Percentiles rank a stretch among this genome's conserved stretches.
Conservation (phyloP, 2,113 vertebrate genomes). For the Sceloporus undulatus region DNA sequence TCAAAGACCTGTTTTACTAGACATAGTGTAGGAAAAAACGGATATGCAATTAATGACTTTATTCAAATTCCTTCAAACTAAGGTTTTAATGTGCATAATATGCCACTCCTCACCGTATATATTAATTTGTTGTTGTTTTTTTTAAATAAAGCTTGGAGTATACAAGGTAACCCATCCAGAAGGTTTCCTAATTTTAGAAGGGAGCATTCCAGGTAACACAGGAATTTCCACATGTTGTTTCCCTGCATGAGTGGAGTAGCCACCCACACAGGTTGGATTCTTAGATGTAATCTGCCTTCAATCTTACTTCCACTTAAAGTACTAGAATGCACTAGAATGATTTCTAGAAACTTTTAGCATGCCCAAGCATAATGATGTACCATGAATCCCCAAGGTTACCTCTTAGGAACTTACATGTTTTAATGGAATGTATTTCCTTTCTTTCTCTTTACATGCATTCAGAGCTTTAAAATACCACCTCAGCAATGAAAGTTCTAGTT, state of each 20-base stretch:
- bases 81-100: no score
- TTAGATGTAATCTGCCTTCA: background rate
- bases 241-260: background rate
- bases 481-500: background rate
- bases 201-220: background rate
- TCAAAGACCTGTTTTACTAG: background rate
- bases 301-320: background rate
- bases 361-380: background rate
- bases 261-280: background rate
- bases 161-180: no score
- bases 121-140: no score
- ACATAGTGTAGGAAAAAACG: background rate
- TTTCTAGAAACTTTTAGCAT: background rate
- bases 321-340: background rate
- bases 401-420: background rate
- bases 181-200: background rate
- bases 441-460: background rate
- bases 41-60: background rate
- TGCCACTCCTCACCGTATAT: no score
- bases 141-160: no score
- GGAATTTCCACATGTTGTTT: background rate
- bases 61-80: no score
- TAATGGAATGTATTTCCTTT: background rate
- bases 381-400: no score
- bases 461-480: background rate